Evolutionary conservation across 2,888 invertebrate species (phyloP).

Genomic region (Tigriopus californicus): DNA sequence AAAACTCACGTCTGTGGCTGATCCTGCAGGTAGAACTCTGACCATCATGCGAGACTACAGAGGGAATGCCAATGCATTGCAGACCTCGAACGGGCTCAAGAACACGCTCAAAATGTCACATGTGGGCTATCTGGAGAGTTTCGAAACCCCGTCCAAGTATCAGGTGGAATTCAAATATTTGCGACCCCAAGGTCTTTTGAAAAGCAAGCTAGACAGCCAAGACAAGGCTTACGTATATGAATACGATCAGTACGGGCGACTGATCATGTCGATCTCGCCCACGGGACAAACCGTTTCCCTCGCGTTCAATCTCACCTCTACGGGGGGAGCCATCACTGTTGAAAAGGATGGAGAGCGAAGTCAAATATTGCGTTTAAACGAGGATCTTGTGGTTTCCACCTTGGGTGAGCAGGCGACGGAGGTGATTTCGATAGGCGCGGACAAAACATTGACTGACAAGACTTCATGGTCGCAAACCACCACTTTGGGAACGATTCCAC

Average conservation of each 20-base stretch:
- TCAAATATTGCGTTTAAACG: neutral
- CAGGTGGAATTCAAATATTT: slow-evolving; percentile 28
- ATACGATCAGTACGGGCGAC: slow-evolving; percentile 72
- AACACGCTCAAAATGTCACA: slow-evolving; percentile 79
- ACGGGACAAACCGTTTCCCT: slow-evolving; percentile 73
- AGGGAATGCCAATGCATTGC: slow-evolving; percentile 73
- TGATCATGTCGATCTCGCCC: slow-evolving; percentile 65
- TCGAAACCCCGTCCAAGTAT: slow-evolving; percentile 30
- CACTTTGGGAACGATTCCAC: slow-evolving; percentile 25
- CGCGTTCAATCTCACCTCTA: slow-evolving; percentile 35
- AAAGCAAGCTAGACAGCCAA: slow-evolving; percentile 26
- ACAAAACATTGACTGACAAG: neutral
- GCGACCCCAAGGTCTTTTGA: slow-evolving; percentile 27
- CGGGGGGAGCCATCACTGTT: slow-evolving; percentile 3
- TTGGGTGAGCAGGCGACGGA: neutral
- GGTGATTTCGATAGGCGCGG: neutral
- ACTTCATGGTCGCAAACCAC: neutral
- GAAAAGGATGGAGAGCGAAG: neutral
- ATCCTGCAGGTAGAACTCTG: slow-evolving; percentile 80
- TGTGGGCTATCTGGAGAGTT: slow-evolving; percentile 68
- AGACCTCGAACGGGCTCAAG: slow-evolving; percentile 82
- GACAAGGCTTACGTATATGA: slow-evolving; percentile 55
- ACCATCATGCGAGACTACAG: slow-evolving; percentile 78
- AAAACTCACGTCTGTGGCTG: slow-evolving; percentile 45
- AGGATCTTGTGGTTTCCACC: neutral